Evolutionary conservation across 2,113 vertebrate genomes (phyloP), one percentile per base, ranked within the genome.

Genomic region (Dasypus novemcinctus): DNA sequence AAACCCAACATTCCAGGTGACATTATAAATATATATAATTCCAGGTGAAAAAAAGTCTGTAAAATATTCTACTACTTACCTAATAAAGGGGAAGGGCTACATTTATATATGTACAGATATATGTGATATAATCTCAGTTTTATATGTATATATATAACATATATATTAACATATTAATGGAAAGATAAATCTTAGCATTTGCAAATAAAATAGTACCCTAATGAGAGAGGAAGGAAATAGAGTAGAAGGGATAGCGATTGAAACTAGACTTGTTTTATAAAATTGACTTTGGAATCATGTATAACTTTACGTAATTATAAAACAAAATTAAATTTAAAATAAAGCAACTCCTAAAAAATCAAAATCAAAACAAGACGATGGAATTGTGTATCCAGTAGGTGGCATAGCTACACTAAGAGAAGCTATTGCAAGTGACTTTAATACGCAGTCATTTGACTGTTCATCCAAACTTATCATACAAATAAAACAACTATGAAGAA

Each of bases 301-400:
- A 72, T 91, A 63, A 57, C n/a, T 57, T 92, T n/a, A 5, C 78
- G 23, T 33, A 76, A 43, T 46, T 87, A 38, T n/a, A 71, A 87
- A 87, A 49, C 36, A 43, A 81, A 75, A 93, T 72, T 64, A 72
- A 79, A 85, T 66, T n/a, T 23, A 38, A 87, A 85, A 71, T 63
- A 61, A 95, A 93, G 69, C 54, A 74, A 2, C 92, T 64, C 46
- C 27, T 89, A 27, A 54, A 54, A 54, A 20, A 90, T 52, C 64
- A 61, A 38, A 68, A 61, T 33, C 54, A 43, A 66, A 95, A 13
- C 2, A 38, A 64, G 15, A 27, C 17, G 2, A 0, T 11, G 75
- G 15, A 29, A 59, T 31, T 31, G 1, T 81, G 11, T 59, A 1
- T 95, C 97, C 97, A 97, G 96, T 75, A 97, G 96, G 49, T 96